A percentile compares a stretch with the other conserved stretches of the same genome.
These are phyloP conservation scores for Oxystoma pomonae DNA, from an alignment of 2,888 invertebrate species.

Conservation along the genomic window DNA sequence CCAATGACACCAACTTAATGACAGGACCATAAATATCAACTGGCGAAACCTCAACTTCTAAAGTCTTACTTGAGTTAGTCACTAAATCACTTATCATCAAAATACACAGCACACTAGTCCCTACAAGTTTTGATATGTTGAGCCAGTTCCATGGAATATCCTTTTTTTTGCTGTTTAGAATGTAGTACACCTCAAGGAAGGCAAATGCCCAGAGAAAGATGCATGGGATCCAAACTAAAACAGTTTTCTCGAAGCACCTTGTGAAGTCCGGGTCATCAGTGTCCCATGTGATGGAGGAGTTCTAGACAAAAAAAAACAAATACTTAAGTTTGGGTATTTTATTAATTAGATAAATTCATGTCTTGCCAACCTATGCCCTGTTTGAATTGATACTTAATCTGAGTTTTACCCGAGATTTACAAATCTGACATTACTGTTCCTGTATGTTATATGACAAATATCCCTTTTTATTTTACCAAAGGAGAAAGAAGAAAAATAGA, in stretches of 20 bases:
- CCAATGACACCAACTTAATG: conserved; percentile 75
- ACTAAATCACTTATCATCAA: conserved; percentile 67
- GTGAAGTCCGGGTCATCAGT: conserved; percentile 79
- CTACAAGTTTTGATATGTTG: conserved; percentile 65
- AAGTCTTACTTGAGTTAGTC: conserved; percentile 54
- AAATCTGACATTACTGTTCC: too few species aligned
- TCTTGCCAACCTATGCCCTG: too few species aligned
- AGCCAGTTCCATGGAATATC: conserved; percentile 75
- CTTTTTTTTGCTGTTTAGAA: conserved; percentile 68
- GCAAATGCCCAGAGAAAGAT: conserved; percentile 75
- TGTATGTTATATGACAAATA: too few species aligned
- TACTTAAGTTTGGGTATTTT: background rate
- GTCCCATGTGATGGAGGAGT: conserved; percentile 71
- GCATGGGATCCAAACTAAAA: conserved; percentile 86
- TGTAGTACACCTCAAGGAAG: conserved; percentile 70
- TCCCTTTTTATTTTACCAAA: too few species aligned
- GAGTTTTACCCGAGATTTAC: too few species aligned
- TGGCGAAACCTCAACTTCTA: conserved; percentile 52
- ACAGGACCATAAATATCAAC: conserved; percentile 76
- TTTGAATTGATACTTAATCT: too few species aligned
- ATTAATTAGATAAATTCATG: background rate
- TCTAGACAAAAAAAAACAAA: conserved; percentile 56
- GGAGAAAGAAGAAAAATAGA: too few species aligned
- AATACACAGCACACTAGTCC: conserved; percentile 61
- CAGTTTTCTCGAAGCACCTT: conserved; percentile 87